Evolutionary conservation across 2,888 invertebrate species (phyloP).

Genomic region (Sarcophaga variegata): DNA sequence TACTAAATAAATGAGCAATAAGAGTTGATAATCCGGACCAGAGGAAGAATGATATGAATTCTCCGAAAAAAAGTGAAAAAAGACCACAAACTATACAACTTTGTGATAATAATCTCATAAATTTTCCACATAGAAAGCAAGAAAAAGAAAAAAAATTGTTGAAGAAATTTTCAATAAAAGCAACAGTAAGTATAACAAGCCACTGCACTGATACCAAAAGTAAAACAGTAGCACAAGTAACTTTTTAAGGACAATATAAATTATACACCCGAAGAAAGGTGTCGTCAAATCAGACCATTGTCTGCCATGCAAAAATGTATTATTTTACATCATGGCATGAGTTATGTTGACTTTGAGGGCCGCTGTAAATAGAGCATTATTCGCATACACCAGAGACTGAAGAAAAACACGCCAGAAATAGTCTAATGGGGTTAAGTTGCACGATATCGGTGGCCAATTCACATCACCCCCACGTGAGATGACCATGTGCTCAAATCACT

Average conservation of each 20-base stretch:
- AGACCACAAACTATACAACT: constrained; percentile 40
- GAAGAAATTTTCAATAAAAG: not conserved
- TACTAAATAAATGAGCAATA: constrained; percentile 3
- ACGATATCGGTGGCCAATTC: too few relatives aligned
- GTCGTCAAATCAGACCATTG: not conserved
- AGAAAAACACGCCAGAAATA: too few relatives aligned
- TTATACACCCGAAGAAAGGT: constrained; percentile 9
- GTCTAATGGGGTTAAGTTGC: too few relatives aligned
- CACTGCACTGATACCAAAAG: constrained; percentile 15
- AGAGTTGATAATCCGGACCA: constrained; percentile 5
- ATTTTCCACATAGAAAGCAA: not conserved
- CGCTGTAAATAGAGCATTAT: too few relatives aligned
- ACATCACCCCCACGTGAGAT: too few relatives aligned
- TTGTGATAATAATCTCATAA: constrained; percentile 47
- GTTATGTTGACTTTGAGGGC: too few relatives aligned
- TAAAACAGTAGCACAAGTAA: constrained; percentile 18
- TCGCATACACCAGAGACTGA: too few relatives aligned
- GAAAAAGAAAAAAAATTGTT: not conserved
- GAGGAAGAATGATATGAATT: constrained; percentile 26
- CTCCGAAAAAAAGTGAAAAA: not conserved
- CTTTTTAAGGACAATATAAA: constrained; percentile 12
- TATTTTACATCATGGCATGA: too few relatives aligned
- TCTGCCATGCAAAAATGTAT: too few relatives aligned
- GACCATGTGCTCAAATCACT: too few relatives aligned
- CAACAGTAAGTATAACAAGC: constrained; percentile 32